Conservation (phyloP, 2,888 invertebrate genomes). For the Leucozona laternaria region DNA sequence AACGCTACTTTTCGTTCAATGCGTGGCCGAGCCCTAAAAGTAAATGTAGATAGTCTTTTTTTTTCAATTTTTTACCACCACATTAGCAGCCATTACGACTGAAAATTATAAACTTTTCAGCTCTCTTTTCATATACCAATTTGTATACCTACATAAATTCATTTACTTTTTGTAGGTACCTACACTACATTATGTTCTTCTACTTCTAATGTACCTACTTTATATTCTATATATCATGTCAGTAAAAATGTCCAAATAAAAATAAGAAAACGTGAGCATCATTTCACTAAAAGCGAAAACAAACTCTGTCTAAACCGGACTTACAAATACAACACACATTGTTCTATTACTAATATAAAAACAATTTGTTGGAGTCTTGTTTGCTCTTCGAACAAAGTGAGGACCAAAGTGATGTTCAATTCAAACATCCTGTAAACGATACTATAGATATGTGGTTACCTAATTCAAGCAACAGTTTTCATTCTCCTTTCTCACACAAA, state of each 20-base stretch:
- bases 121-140: too few relatives aligned
- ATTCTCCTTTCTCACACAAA: constrained; percentile 33
- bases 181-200: too few relatives aligned
- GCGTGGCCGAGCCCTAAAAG: too few relatives aligned
- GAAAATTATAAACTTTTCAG: too few relatives aligned
- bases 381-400: too few relatives aligned
- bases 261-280: constrained; percentile 5
- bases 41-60: too few relatives aligned
- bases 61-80: too few relatives aligned
- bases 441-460: constrained; percentile 51
- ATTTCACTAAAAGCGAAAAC: constrained; percentile 49
- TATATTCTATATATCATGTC: neutral
- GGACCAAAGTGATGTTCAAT: constrained; percentile 32
- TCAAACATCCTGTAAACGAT: constrained; percentile 65
- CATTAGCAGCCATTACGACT: too few relatives aligned
- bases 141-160: too few relatives aligned
- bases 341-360: constrained; percentile 27
- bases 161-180: too few relatives aligned
- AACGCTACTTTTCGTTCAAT: too few relatives aligned
- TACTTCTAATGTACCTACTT: too few relatives aligned
- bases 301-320: constrained; percentile 35
- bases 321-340: constrained; percentile 27
- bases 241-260: constrained; percentile 27
- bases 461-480: constrained; percentile 13
- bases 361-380: neutral